Conservation (phyloP, 2,888 invertebrate species). For the Allolobophora icterica region DNA sequence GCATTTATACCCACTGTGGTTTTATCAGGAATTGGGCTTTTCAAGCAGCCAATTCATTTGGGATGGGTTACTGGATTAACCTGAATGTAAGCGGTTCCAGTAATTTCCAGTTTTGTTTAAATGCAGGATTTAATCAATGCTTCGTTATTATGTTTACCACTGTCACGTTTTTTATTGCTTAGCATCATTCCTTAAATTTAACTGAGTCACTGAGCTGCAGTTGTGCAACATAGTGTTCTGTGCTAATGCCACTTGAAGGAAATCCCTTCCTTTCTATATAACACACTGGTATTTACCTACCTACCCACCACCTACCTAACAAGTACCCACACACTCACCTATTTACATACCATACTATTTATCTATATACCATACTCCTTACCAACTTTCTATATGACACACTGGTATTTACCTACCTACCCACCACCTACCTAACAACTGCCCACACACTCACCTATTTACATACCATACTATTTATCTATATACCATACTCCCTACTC, state of each 20-base stretch:
- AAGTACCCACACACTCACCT: no score
- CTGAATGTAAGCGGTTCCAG: neutral
- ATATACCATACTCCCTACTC: neutral
- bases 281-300: neutral
- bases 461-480: no score
- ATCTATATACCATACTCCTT: neutral
- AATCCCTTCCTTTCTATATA: neutral
- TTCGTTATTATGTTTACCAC: no score
- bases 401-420: neutral
- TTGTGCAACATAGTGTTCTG: neutral
- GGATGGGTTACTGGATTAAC: neutral
- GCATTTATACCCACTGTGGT: neutral
- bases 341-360: no score
- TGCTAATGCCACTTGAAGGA: neutral
- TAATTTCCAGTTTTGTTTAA: neutral
- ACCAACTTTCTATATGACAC: neutral
- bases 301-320: neutral
- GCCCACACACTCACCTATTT: no score
- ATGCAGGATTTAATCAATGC: neutral
- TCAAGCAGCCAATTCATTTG: neutral
- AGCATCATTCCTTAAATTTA: neutral
- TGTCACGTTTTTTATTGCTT: neutral
- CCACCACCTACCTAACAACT: no score
- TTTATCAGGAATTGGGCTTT: neutral
- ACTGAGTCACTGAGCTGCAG: neutral